These are phyloP conservation scores for Mesitornis unicolor DNA, from an alignment of 2,113 vertebrate species.

Conservation along the genomic window DNA sequence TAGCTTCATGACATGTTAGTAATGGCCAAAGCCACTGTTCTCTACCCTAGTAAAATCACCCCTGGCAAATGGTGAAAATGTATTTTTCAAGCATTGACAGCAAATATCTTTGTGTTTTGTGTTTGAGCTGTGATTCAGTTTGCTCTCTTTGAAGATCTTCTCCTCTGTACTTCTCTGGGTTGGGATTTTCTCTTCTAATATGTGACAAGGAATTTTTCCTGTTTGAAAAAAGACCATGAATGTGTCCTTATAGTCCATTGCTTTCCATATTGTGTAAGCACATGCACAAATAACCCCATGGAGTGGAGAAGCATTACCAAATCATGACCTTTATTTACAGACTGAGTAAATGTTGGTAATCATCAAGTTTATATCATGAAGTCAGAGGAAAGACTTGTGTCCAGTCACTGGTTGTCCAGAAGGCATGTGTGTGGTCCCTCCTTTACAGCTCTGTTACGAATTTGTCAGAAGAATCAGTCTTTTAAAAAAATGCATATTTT, in stretches of 20 bases:
- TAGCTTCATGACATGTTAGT: rapidly evolving
- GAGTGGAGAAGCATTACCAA: background rate
- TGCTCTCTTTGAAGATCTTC: background rate
- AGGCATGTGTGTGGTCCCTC: background rate
- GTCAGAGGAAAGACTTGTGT: background rate
- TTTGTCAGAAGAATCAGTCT: background rate
- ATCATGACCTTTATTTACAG: background rate
- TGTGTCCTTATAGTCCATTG: background rate
- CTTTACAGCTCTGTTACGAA: background rate
- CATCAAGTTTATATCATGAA: background rate
- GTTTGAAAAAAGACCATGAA: background rate
- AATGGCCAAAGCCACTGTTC: background rate
- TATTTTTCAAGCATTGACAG: background rate
- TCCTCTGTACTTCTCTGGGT: background rate
- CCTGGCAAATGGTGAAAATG: background rate
- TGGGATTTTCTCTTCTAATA: background rate
- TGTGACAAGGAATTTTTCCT: background rate
- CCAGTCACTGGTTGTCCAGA: background rate
- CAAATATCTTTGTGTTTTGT: background rate
- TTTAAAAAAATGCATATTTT: background rate
- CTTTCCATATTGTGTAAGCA: background rate
- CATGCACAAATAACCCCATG: rapidly evolving
- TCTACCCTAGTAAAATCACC: too few relatives aligned
- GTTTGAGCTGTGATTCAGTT: background rate
- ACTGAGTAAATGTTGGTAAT: background rate